phyloP scores from a whole-genome alignment of 2,797 vertebrate species.

The Melanotaenia pygmaea region DNA sequence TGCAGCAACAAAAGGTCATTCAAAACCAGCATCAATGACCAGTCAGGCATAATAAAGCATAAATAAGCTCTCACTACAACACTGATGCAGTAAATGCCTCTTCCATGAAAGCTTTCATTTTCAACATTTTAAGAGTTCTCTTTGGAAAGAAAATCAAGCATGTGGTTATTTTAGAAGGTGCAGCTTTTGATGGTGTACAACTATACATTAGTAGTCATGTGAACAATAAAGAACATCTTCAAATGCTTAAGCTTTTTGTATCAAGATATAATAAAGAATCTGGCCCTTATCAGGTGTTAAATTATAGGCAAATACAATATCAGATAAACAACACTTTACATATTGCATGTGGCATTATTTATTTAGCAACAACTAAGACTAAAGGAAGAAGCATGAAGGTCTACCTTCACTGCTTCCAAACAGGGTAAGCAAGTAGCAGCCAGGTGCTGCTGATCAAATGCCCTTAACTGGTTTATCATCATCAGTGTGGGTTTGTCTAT shows the following conservation, averaged over 20 bases:
- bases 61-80: background rate
- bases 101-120: background rate
- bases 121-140: background rate
- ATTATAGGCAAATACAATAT: background rate
- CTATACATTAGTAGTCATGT: background rate
- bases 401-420: background rate
- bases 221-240: background rate
- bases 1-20: background rate
- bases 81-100: background rate
- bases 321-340: background rate
- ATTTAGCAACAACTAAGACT: background rate
- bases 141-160: background rate
- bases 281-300: background rate
- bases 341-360: background rate
- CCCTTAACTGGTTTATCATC: background rate
- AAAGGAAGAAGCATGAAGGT: background rate
- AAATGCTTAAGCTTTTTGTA: too few relatives aligned
- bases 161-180: background rate
- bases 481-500: background rate
- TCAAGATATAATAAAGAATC: background rate
- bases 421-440: background rate
- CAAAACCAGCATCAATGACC: background rate
- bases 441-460: background rate
- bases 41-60: background rate
- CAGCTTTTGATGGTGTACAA: background rate